phyloP scores from a whole-genome alignment of 2,888 invertebrate species.

The Tortricodes alternella region DNA sequence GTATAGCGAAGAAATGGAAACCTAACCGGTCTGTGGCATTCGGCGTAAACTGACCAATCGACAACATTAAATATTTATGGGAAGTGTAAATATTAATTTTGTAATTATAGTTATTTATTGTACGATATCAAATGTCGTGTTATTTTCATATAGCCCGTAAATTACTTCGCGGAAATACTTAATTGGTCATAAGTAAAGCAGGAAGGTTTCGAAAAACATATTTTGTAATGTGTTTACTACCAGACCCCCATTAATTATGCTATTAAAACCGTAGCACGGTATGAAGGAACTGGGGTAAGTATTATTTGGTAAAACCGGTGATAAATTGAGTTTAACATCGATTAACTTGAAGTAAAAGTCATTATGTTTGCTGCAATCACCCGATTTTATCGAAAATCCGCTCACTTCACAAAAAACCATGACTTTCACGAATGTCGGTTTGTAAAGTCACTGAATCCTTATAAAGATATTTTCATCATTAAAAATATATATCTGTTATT shows the following conservation, averaged over 20 bases:
- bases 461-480: no score
- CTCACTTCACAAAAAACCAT: no score
- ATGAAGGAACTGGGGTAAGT: neutral
- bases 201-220: neutral
- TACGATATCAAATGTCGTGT: neutral
- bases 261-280: neutral
- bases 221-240: neutral
- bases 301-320: neutral
- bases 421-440: neutral
- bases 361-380: neutral
- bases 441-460: no score
- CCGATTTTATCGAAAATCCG: no score
- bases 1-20: no score
- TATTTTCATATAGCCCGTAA: neutral
- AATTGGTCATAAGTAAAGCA: neutral
- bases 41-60: neutral
- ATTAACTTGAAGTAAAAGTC: conserved; percentile 1
- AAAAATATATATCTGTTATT: no score
- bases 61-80: neutral
- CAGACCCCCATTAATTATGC: neutral
- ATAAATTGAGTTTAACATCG: neutral
- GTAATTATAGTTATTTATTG: neutral
- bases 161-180: neutral
- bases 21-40: neutral
- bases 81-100: neutral